Percentiles rank a stretch among this genome's conserved stretches.
Evolutionary conservation across 2,113 vertebrate species (phyloP).

Genomic region (Piprites chloris): DNA sequence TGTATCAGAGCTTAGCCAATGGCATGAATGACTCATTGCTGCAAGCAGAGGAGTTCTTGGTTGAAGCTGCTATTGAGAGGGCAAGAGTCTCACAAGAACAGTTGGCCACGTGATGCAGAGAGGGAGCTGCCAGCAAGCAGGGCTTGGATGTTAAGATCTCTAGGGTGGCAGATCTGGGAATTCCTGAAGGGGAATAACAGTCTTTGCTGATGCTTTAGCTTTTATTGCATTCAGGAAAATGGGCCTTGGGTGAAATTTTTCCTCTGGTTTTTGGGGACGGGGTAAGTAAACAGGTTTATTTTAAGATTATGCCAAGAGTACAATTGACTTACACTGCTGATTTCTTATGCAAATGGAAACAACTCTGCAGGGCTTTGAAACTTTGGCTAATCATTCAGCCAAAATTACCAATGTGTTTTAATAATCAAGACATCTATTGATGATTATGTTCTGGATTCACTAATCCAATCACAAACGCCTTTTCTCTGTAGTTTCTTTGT

Average conservation of each 20-base stretch:
- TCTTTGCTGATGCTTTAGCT: neutral
- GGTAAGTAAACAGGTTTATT: neutral
- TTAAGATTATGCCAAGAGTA: neutral
- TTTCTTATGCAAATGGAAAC: slow-evolving; percentile 34
- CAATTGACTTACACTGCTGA: neutral
- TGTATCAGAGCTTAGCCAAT: neutral
- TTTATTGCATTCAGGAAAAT: neutral
- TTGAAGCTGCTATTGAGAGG: neutral
- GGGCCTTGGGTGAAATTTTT: neutral
- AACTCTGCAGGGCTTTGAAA: slow-evolving; percentile 19
- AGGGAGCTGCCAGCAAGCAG: neutral
- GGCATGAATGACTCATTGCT: neutral
- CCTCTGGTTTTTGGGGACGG: neutral
- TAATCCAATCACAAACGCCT: slow-evolving; percentile 25
- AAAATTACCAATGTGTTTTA: slow-evolving; percentile 30
- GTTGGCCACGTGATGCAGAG: neutral
- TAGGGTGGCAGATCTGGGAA: neutral
- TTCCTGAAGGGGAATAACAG: neutral
- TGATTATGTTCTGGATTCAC: slow-evolving; percentile 33
- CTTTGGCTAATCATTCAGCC: slow-evolving; percentile 18
- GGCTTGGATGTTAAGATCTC: neutral
- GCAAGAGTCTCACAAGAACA: neutral
- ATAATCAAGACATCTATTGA: slow-evolving; percentile 46
- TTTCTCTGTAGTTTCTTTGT: slow-evolving; percentile 23
- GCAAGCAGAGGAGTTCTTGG: neutral